Evolutionary conservation across 2,888 invertebrate species (phyloP).

Genomic region (Andrena fulva): DNA sequence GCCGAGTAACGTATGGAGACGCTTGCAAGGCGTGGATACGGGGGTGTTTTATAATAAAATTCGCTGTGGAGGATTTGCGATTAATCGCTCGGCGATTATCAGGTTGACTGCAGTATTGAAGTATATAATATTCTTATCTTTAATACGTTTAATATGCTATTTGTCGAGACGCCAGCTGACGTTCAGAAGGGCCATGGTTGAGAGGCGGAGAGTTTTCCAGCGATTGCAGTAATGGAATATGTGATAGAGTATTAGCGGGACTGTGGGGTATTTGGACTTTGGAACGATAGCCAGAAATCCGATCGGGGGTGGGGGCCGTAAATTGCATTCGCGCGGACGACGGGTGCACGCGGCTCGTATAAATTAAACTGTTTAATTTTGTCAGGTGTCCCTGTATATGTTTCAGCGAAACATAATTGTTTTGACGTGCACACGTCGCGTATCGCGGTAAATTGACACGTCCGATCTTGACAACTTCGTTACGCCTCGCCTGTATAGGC

Average conservation of each 20-base stretch:
- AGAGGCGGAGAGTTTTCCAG: not conserved
- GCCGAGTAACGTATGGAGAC: not conserved
- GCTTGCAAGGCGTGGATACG: too few species aligned
- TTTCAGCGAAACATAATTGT: slow-evolving; percentile 42
- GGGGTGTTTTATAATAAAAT: too few species aligned
- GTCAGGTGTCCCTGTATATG: slow-evolving; percentile 7
- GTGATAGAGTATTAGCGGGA: not conserved
- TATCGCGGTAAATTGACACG: slow-evolving; percentile 48
- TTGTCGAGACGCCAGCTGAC: not conserved
- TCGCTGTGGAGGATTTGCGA: too few species aligned
- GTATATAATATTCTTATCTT: not conserved
- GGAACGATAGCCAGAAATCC: not conserved
- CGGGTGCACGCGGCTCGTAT: slow-evolving; percentile 9
- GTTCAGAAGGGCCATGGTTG: not conserved
- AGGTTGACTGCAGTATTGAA: too few species aligned
- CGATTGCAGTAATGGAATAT: not conserved
- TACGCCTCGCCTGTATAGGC: not conserved
- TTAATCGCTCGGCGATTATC: too few species aligned
- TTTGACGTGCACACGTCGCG: slow-evolving; percentile 25
- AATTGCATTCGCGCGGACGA: slow-evolving; percentile 33
- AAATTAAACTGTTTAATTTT: slow-evolving; percentile 55
- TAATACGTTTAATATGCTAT: not conserved
- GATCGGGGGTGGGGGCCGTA: slow-evolving; percentile 18
- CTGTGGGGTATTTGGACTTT: slow-evolving; percentile 9
- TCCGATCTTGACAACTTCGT: slow-evolving; percentile 44